These are phyloP conservation scores for Hemiscyllium ocellatum DNA, from an alignment of 2,113 vertebrate species.

Conservation along the genomic window DNA sequence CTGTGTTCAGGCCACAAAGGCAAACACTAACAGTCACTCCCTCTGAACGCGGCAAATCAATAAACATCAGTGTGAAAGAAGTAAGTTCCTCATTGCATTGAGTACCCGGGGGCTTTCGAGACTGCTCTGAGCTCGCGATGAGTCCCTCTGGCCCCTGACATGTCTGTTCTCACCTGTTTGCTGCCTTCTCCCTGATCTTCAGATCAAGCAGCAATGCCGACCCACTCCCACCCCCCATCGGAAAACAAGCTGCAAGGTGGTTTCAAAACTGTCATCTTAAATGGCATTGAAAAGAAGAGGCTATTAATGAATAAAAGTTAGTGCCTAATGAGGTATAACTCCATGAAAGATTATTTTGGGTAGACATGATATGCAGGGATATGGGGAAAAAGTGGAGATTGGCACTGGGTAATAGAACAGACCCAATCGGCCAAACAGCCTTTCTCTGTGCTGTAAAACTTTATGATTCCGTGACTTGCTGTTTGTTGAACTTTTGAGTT, in stretches of 20 bases:
- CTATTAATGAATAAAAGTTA: neutral
- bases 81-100: conserved; percentile 59
- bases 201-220: conserved; percentile 54
- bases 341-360: neutral
- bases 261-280: neutral
- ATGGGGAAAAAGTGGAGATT: too few species aligned
- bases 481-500: neutral
- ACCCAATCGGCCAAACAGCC: too few species aligned
- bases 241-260: neutral
- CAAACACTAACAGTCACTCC: conserved; percentile 79
- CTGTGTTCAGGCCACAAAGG: conserved; percentile 76
- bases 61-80: conserved; percentile 75
- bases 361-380: too few species aligned
- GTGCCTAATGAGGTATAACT: neutral
- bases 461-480: neutral
- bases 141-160: conserved; percentile 51
- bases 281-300: neutral
- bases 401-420: too few species aligned
- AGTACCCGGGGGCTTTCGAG: conserved; percentile 53
- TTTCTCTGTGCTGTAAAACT: too few species aligned
- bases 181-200: conserved; percentile 52
- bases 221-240: too few species aligned
- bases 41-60: conserved; percentile 87
- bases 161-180: conserved; percentile 56
- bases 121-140: conserved; percentile 51